phyloP scores from a whole-genome alignment of 2,113 vertebrate genomes.

The Catagonus wagneri region DNA sequence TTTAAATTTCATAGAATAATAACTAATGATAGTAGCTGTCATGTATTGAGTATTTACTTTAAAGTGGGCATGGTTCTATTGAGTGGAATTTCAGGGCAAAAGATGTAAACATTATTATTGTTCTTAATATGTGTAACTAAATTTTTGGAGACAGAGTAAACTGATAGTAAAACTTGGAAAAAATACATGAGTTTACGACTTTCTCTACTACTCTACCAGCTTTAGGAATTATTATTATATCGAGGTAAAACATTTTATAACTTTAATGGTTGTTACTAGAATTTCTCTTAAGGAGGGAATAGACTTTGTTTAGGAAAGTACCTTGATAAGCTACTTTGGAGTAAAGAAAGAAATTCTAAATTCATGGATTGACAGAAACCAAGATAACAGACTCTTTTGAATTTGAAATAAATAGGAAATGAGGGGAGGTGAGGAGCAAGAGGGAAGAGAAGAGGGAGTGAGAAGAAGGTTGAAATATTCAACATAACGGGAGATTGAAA shows the following conservation, averaged over 20 bases:
- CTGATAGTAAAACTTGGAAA: neutral
- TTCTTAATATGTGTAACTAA: neutral
- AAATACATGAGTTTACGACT: neutral
- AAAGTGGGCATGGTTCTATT: neutral
- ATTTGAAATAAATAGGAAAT: constrained; percentile 5
- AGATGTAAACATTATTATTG: neutral
- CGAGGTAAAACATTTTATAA: constrained; percentile 30
- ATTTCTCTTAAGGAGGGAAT: constrained; percentile 23
- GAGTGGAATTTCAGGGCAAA: constrained; percentile 10
- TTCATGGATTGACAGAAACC: neutral
- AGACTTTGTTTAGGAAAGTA: constrained; percentile 15
- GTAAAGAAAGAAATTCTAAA: neutral
- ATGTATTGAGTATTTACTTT: neutral
- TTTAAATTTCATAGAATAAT: neutral
- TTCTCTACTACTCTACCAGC: neutral
- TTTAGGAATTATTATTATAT: constrained; percentile 8
- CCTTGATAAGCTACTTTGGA: neutral
- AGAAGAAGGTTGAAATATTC: neutral
- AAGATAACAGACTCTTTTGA: neutral
- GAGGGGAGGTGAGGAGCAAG: neutral
- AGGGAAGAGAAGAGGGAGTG: neutral
- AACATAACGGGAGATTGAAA: neutral
- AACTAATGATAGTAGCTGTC: neutral
- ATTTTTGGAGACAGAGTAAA: neutral
- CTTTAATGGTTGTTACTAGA: neutral